Evolutionary conservation across 2,888 invertebrate species (phyloP).

Genomic region (Chaitophorus viminalis): DNA sequence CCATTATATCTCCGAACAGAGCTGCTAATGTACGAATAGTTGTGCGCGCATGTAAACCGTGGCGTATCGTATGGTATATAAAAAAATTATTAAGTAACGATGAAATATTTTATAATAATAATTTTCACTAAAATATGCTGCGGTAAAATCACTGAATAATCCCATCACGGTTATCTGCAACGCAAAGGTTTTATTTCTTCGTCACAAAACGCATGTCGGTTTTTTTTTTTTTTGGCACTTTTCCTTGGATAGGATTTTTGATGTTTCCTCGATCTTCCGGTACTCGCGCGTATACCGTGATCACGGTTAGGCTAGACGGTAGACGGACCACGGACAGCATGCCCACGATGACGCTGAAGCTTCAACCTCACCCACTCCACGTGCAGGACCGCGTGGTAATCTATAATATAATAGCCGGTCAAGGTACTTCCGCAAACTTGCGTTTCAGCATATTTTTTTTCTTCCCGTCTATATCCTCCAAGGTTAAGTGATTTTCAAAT

Average conservation of each 20-base stretch:
- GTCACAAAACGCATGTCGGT: background rate
- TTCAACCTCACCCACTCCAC: background rate
- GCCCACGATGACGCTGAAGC: background rate
- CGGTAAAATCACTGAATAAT: background rate
- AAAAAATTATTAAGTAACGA: too few relatives aligned
- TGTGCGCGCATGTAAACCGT: background rate
- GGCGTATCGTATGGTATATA: background rate
- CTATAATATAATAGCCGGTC: background rate
- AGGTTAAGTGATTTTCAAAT: conserved; percentile 2
- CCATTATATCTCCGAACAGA: background rate
- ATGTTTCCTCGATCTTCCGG: background rate
- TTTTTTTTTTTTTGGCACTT: background rate
- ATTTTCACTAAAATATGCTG: too few relatives aligned
- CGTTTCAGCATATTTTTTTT: background rate
- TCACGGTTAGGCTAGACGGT: too few relatives aligned
- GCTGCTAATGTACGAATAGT: background rate
- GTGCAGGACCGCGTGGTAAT: background rate
- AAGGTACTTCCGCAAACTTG: conserved; percentile 42
- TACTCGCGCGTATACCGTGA: background rate
- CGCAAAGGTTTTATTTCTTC: background rate
- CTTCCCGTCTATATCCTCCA: background rate
- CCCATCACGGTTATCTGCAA: background rate
- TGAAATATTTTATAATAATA: too few relatives aligned
- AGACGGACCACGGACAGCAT: background rate
- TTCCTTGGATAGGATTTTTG: background rate